phyloP scores from a whole-genome alignment of 2,797 vertebrate genomes.

The Psittacula echo region DNA sequence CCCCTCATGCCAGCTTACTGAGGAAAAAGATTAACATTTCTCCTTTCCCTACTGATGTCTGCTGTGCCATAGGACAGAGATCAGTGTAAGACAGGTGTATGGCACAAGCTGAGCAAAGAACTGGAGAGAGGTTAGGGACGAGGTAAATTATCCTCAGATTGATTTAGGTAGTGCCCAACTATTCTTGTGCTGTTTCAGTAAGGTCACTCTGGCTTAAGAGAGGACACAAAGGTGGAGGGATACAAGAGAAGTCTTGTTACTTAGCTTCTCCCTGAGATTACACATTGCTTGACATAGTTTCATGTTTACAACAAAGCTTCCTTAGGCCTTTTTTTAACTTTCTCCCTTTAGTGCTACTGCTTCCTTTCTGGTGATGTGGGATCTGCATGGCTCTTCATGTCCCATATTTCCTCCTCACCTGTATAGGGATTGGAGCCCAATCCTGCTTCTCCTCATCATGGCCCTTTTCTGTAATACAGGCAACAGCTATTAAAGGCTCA shows the following conservation, averaged over 20 bases:
- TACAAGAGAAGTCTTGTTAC: not conserved
- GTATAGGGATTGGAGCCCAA: not conserved
- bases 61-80: not conserved
- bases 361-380: not conserved
- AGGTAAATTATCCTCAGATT: not conserved
- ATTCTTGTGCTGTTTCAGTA: not conserved
- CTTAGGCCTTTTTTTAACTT: not conserved
- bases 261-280: not conserved
- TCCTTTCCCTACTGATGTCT: not conserved
- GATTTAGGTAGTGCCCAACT: not conserved
- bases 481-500: not conserved
- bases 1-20: not conserved
- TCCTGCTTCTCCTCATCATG: not conserved
- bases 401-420: not conserved
- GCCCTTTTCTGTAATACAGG: not conserved
- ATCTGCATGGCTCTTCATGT: not conserved
- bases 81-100: not conserved
- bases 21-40: not conserved
- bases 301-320: not conserved
- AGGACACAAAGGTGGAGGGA: not conserved
- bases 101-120: not conserved
- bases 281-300: not conserved
- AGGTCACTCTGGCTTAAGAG: not conserved
- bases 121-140: not conserved
- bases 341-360: not conserved